Evolutionary conservation across 2,888 invertebrate genomes (phyloP).

Genomic region (Tuta absoluta): DNA sequence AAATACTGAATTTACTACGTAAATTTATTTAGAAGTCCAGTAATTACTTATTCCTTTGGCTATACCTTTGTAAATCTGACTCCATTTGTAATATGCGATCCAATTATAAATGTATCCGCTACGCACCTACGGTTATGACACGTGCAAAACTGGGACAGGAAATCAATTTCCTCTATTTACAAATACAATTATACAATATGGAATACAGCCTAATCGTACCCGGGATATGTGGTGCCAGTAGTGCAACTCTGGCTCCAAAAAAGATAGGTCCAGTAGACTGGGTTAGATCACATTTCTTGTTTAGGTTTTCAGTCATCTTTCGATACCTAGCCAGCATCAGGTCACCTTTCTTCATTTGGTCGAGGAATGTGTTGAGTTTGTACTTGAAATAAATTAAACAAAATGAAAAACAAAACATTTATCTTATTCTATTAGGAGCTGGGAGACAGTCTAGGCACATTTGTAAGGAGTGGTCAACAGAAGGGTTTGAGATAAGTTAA

Average conservation of each 20-base stretch:
- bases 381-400: constrained; percentile 47
- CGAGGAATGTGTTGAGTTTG: constrained; percentile 63
- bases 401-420: too few relatives aligned
- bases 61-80: neutral
- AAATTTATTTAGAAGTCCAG: too few relatives aligned
- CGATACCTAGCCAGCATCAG: constrained; percentile 69
- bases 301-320: constrained; percentile 68
- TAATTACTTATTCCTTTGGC: too few relatives aligned
- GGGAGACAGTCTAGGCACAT: neutral
- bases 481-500: too few relatives aligned
- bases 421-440: neutral
- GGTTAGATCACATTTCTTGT: constrained; percentile 58
- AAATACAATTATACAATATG: too few relatives aligned
- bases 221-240: constrained; percentile 67
- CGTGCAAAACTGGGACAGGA: too few relatives aligned
- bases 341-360: constrained; percentile 73
- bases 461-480: too few relatives aligned
- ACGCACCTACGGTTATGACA: neutral
- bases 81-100: constrained; percentile 8
- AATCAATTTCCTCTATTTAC: too few relatives aligned
- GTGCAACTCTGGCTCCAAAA: constrained; percentile 64
- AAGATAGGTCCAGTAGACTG: constrained; percentile 59
- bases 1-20: too few relatives aligned
- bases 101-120: constrained; percentile 20
- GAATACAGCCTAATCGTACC: constrained; percentile 41